Conservation (phyloP, 2,888 invertebrate species). For the Lepidochitona cinerea region DNA sequence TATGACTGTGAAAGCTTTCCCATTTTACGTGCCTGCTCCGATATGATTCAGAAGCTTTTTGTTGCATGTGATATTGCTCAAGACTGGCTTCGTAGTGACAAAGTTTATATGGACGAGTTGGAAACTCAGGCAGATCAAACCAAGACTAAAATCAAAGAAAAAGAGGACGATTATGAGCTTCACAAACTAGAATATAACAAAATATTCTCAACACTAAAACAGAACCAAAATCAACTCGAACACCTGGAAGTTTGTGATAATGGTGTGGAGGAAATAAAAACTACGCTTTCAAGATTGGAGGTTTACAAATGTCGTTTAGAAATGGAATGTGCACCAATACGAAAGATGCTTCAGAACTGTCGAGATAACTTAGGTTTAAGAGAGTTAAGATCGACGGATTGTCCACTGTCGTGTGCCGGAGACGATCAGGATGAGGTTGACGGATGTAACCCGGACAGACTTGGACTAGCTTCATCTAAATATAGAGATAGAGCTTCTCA, state of each 20-base stretch:
- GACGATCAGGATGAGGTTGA: neutral
- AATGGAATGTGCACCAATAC: constrained; percentile 11
- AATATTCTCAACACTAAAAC: constrained; percentile 10
- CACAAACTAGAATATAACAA: constrained; percentile 5
- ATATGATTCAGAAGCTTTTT: constrained; percentile 20
- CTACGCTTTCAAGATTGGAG: constrained; percentile 2
- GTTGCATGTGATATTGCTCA: constrained; percentile 5
- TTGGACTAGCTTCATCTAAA: constrained; percentile 4
- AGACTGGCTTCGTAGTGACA: constrained; percentile 26
- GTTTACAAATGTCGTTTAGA: constrained; percentile 1
- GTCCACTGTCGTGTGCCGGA: neutral
- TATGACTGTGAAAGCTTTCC: constrained; percentile 16
- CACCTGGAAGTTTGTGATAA: neutral
- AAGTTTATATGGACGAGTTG: constrained; percentile 14
- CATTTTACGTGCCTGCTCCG: constrained; percentile 9
- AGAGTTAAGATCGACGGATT: neutral
- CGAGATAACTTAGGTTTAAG: neutral
- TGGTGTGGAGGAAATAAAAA: neutral
- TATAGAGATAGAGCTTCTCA: constrained; percentile 4
- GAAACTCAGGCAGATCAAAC: constrained; percentile 14
- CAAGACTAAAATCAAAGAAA: constrained; percentile 4
- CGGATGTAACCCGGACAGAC: neutral
- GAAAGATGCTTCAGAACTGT: constrained; percentile 10
- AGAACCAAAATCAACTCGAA: constrained; percentile 5
- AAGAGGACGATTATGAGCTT: neutral